Evolutionary conservation across 2,888 invertebrate genomes (phyloP).

Genomic region (Sinotaia quadrata): DNA sequence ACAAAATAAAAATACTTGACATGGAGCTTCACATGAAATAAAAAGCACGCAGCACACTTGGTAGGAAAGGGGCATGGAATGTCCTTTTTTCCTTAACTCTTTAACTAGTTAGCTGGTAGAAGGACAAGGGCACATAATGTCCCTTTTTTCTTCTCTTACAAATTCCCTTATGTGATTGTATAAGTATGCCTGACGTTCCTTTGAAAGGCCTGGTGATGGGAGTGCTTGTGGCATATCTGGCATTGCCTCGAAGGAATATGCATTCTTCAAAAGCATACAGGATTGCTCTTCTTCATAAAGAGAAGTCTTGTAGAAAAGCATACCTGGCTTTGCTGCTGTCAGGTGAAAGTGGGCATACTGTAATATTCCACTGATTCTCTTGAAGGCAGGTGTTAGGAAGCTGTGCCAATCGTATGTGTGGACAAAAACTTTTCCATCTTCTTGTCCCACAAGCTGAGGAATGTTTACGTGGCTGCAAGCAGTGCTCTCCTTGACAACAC

Average conservation of each 20-base stretch:
- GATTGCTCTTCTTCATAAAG: not conserved
- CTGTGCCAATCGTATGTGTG: constrained; percentile 31
- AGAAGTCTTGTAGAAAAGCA: not conserved
- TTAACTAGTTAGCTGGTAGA: no score
- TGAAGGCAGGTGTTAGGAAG: not conserved
- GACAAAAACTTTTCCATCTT: constrained; percentile 28
- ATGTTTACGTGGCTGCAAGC: constrained; percentile 28
- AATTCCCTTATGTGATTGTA: constrained; percentile 6
- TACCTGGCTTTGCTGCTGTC: not conserved
- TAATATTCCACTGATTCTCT: not conserved
- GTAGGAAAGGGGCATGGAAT: no score
- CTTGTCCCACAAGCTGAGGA: constrained; percentile 31
- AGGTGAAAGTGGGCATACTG: constrained; percentile 27
- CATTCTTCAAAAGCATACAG: not conserved
- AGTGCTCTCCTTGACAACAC: constrained; percentile 31
- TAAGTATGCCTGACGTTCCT: not conserved
- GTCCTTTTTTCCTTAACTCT: no score
- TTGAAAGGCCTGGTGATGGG: not conserved
- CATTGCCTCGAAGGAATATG: not conserved
- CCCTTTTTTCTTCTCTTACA: not conserved
- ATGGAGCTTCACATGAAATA: no score
- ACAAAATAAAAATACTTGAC: no score
- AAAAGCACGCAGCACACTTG: no score
- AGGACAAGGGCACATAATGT: constrained; percentile 16
- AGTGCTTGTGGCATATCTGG: constrained; percentile 1